phyloP scores from a whole-genome alignment of 2,113 vertebrate genomes.

The Cochlearius cochlearius region DNA sequence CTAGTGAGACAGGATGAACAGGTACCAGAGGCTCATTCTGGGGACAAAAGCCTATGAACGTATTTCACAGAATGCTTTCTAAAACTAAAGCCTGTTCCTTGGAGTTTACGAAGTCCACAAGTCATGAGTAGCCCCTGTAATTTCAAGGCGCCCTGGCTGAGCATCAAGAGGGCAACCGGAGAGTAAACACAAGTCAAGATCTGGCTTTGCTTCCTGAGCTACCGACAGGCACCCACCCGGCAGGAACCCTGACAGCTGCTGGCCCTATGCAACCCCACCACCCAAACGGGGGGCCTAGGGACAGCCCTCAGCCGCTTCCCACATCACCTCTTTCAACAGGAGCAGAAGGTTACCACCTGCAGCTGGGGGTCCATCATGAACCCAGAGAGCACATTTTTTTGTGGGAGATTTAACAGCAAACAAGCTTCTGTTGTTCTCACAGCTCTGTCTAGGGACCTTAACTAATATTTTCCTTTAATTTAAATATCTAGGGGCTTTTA shows the following conservation, averaged over 20 bases:
- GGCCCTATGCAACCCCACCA: background rate
- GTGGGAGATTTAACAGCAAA: background rate
- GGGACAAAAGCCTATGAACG: background rate
- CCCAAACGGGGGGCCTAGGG: rapidly evolving
- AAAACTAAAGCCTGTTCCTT: background rate
- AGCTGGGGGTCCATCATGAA: background rate
- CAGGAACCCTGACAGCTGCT: background rate
- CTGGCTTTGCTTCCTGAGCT: background rate
- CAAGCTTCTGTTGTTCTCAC: background rate
- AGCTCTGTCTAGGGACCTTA: background rate
- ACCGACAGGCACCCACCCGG: background rate
- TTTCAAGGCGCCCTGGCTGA: background rate
- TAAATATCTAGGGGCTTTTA: background rate
- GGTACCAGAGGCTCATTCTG: background rate
- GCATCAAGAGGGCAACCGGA: background rate
- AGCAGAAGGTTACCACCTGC: background rate
- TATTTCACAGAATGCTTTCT: background rate
- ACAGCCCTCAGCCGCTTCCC: background rate
- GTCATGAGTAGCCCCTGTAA: background rate
- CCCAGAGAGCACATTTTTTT: background rate
- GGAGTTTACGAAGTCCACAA: background rate
- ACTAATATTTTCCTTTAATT: background rate
- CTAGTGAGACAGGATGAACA: background rate
- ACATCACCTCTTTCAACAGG: background rate
- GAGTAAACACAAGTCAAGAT: background rate